Evolutionary conservation across 2,888 invertebrate genomes (phyloP).

Genomic region (Napeogenes sylphis): DNA sequence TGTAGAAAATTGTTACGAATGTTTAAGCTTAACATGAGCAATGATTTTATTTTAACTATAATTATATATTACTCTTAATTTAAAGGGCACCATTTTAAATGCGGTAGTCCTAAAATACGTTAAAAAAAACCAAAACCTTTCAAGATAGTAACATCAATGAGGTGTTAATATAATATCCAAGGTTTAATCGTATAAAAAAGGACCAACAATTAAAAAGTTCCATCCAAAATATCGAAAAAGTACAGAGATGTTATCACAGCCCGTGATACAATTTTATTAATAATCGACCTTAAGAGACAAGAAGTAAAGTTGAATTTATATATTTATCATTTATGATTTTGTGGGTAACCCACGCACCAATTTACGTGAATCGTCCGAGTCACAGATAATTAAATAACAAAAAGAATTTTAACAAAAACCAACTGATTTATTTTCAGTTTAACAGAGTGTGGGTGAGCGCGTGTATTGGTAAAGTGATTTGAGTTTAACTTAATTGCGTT

Average conservation of each 20-base stretch:
- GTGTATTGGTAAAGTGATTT: conserved; percentile 26
- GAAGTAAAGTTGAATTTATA: conserved; percentile 18
- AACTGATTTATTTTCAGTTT: conserved; percentile 49
- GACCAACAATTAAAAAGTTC: conserved; percentile 25
- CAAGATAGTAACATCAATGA: background rate
- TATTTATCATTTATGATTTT: conserved; percentile 16
- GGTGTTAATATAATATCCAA: conserved; percentile 22
- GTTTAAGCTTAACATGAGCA: no score
- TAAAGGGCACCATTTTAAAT: background rate
- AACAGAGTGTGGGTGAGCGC: conserved; percentile 32
- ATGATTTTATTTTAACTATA: no score
- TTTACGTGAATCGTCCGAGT: conserved; percentile 56
- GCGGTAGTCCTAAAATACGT: background rate
- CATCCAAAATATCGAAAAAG: conserved; percentile 23
- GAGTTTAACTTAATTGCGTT: conserved; percentile 27
- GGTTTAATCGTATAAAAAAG: conserved; percentile 17
- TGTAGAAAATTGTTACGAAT: no score
- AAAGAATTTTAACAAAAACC: conserved; percentile 49
- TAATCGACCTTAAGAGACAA: conserved; percentile 19
- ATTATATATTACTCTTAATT: background rate
- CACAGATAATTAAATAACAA: conserved; percentile 70
- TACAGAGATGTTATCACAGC: conserved; percentile 27
- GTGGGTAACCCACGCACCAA: conserved; percentile 44
- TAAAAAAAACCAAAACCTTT: background rate
- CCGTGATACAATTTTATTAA: background rate